phyloP scores from a whole-genome alignment of 2,113 vertebrate genomes.

The Dipodomys stephensi region DNA sequence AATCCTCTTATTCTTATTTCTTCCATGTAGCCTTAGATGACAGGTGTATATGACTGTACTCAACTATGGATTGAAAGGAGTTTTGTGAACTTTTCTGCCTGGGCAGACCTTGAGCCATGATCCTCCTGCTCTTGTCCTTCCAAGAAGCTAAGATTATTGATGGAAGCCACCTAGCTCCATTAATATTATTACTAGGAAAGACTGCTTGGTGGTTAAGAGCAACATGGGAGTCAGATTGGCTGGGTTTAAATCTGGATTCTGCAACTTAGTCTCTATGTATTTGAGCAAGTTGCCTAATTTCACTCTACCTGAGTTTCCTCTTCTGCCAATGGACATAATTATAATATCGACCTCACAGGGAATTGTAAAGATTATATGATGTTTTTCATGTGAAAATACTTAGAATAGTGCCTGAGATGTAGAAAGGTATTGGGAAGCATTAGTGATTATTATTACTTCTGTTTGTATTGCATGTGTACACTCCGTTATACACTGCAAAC shows the following conservation, averaged over 20 bases:
- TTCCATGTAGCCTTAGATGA: too few species aligned
- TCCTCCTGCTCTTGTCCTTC: too few species aligned
- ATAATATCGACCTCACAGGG: not conserved
- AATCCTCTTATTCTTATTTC: too few species aligned
- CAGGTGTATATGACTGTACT: too few species aligned
- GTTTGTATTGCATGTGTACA: not conserved
- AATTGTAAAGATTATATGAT: conserved; percentile 29
- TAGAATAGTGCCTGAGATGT: not conserved
- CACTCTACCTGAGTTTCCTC: conserved; percentile 9
- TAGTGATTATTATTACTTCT: not conserved
- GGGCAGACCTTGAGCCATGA: too few species aligned
- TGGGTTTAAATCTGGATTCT: conserved; percentile 10
- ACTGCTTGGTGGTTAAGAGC: not conserved
- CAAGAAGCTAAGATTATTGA: too few species aligned
- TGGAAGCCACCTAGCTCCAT: not conserved
- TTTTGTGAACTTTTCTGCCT: too few species aligned
- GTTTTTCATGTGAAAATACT: not conserved
- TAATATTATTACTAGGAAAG: not conserved
- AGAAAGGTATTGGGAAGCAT: not conserved
- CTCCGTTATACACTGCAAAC: not conserved
- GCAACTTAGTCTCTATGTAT: not conserved
- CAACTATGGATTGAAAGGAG: too few species aligned
- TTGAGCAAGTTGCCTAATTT: conserved; percentile 15
- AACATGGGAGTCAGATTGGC: not conserved
- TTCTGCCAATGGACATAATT: conserved; percentile 27